A percentile compares a stretch with the other conserved stretches of the same genome.
Evolutionary conservation across 2,797 vertebrate genomes (phyloP).

Genomic region (Chaenodraco wilsoni): DNA sequence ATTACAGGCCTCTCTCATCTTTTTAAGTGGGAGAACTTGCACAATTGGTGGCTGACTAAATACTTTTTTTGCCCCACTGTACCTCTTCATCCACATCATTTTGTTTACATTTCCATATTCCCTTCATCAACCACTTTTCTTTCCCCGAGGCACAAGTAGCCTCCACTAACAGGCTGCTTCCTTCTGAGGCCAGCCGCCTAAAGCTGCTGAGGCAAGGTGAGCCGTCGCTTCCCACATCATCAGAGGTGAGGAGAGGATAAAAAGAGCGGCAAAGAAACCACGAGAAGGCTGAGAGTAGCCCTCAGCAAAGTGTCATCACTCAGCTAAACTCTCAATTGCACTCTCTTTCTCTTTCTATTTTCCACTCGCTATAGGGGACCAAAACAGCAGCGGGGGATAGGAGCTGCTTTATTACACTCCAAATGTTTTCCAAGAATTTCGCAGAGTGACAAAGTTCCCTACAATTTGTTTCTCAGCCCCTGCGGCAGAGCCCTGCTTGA

Average conservation of each 20-base stretch:
- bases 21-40: too few relatives aligned
- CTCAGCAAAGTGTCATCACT: conserved; percentile 54
- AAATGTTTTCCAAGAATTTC: conserved; percentile 60
- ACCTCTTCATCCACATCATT: background rate
- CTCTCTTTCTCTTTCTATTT: conserved; percentile 44
- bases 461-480: conserved; percentile 44
- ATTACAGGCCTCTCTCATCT: too few relatives aligned
- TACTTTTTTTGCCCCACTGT: too few relatives aligned
- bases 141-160: conserved; percentile 23
- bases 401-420: conserved; percentile 49
- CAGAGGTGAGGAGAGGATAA: conserved; percentile 5
- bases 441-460: conserved; percentile 44
- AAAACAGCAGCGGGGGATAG: conserved; percentile 20
- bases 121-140: conserved; percentile 20
- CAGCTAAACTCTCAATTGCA: conserved; percentile 47
- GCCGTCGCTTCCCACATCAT: conserved; percentile 49
- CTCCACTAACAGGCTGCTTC: conserved; percentile 52
- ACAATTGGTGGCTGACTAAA: too few relatives aligned
- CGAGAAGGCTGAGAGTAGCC: conserved; percentile 43
- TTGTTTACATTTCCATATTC: conserved; percentile 14
- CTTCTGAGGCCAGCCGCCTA: conserved; percentile 48
- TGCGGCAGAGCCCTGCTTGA: conserved; percentile 38
- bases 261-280: conserved; percentile 26
- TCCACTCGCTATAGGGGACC: conserved; percentile 35
- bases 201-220: conserved; percentile 29